Base-by-base conservation (phyloP, 2,797 vertebrate species). In the Schizothorax lantsangensis region DNA sequence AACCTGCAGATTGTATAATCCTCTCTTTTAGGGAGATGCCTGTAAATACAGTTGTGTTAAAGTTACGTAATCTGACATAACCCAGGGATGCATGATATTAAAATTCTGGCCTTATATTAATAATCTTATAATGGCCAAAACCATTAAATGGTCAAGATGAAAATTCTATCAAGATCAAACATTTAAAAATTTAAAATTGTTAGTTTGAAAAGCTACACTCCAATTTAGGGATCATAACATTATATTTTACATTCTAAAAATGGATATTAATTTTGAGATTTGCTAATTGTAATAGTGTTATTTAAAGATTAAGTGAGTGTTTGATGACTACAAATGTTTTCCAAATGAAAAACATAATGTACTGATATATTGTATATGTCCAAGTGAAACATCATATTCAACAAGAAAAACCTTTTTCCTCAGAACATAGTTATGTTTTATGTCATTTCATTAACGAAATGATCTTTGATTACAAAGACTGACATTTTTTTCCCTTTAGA, bases 1-100 rank as follows among this genome's bases (percentile, higher is more conserved):
- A 80, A 80, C 62, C 43, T 59, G 49, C 62, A 78, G 81, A 47
- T 77, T 40, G 71, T 77, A 71, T 86, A 86, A 88, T 86, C 77
- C 62, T 62, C 33, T 75, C 19, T 87, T 83, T 79, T 14, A 26
- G 69, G n/a, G 77, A 68, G 23, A 74, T 80, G 68, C 52, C 33
- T 64, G 9, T 84, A 72, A 9, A 72, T 40, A 40, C 21, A 49
- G 40, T 30, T 59, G 23, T 52, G 43, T 17, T 72, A 72, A 72
- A 72, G 23, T 73, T 73, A 15, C 1, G 1, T 26, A 49, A 49
- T 49, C 73, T 75, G 15, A 19, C 15, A 49, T 10, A 19, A 21
- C 6, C 2, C 43, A 74, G n/a, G n/a, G n/a, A 74, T 47, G 5
- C 6, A 30, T 47, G 43, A 9, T 10, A 26, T 43, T 17, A 47